These are phyloP conservation scores for Agriotes lineatus DNA, from an alignment of 2,888 invertebrate genomes.

Conservation along the genomic window DNA sequence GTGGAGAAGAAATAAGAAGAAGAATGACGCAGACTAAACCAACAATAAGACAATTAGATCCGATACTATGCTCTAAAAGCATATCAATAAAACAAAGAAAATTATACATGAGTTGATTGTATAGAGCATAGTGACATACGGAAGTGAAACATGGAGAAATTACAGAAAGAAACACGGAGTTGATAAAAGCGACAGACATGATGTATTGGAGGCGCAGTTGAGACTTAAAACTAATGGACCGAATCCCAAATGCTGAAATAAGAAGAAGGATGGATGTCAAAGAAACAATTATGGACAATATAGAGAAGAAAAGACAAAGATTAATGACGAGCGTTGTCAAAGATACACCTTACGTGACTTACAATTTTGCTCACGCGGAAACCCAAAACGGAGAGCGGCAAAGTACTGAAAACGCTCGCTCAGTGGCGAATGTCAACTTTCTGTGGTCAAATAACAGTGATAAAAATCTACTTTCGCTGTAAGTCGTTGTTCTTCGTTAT, in stretches of 20 bases:
- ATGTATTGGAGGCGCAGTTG: background rate
- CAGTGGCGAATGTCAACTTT: too few relatives aligned
- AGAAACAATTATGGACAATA: background rate
- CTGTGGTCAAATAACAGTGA: too few relatives aligned
- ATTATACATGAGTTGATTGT: too few relatives aligned
- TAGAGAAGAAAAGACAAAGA: background rate
- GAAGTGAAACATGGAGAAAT: constrained; percentile 4
- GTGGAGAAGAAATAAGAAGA: background rate
- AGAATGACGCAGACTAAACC: background rate
- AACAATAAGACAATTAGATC: background rate
- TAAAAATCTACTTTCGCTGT: too few relatives aligned
- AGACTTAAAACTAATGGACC: background rate
- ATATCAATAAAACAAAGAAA: background rate
- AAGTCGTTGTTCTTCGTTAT: too few relatives aligned
- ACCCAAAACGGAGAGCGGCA: too few relatives aligned
- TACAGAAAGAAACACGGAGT: background rate
- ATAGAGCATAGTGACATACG: too few relatives aligned
- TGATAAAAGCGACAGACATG: background rate
- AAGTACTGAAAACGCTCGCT: too few relatives aligned
- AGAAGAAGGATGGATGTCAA: background rate
- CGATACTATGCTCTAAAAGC: background rate
- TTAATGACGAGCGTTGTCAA: too few relatives aligned
- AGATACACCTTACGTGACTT: too few relatives aligned
- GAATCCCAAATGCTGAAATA: constrained; percentile 1
- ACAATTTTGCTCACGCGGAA: too few relatives aligned